Base-by-base conservation (phyloP, 1,140 invertebrate species). In the Pomacea maculata region DNA sequence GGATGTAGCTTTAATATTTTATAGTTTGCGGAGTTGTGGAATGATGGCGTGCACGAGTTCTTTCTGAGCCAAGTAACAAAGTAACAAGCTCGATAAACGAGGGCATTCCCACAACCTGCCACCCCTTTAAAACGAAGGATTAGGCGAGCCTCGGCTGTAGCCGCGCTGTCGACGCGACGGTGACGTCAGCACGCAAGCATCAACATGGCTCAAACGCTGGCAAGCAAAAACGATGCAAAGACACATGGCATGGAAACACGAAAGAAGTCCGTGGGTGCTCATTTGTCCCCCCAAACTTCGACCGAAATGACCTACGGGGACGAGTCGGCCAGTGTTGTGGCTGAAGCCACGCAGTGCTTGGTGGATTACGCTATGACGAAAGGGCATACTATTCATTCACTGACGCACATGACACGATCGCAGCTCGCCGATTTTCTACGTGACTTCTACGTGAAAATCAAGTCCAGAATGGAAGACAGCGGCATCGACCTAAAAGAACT, bases 371-470 rank as follows among this genome's bases (percentile, higher is more conserved):
- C 81, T 67, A 67, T 80, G 82, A 84, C 83, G 71, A 87, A 87
- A 83, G 86, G 86, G 34, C 84, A 83, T 65, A 84, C 81, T 63
- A 81, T 86, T 52, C 78, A 83, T 45, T 79, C 77, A 29, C 79
- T 89, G 52, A 85, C 85, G 54, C 83, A 83, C 70, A 86, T 85
- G 84, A 85, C 83, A 21, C 80, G 79, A 55, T 77, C 80, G 54
- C 86, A 87, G 80, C 77, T 88, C 14, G 85, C 86, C 34, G 86
- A 86, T 34, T 87, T 88, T 80, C 85, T 89, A 34, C 85, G 85
- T 63, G 85, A 89, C 75, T 89, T 88, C 77, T 89, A 88, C 75
- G 80, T 79, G 19, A 81, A 85, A 73, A 74, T 87, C 21, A 88
- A 85, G 79, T 76, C 83, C 19, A 82, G 84, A 70, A 75, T 81